Percentiles rank a stretch among this genome's conserved stretches.
phyloP scores from a whole-genome alignment of 2,797 vertebrate species.

The Anabacerthia variegaticeps region DNA sequence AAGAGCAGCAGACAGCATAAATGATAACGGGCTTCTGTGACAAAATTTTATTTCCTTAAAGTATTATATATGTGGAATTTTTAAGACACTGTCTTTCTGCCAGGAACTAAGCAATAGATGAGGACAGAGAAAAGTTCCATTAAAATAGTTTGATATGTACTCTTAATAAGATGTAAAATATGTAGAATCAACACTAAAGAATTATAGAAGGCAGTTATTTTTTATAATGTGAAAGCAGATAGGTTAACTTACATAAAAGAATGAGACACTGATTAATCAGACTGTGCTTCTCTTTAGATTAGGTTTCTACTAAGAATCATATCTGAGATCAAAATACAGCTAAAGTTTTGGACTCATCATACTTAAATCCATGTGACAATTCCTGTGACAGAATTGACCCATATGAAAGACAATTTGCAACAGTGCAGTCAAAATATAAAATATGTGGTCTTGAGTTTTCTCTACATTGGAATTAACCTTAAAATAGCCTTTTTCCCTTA shows the following conservation, averaged over 20 bases:
- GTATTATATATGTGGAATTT: neutral
- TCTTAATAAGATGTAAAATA: neutral
- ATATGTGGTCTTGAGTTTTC: neutral
- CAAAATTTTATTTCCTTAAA: neutral
- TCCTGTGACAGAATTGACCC: neutral
- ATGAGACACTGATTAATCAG: neutral
- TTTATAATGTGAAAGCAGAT: neutral
- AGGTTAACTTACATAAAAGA: neutral
- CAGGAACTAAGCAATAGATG: neutral
- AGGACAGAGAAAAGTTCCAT: neutral
- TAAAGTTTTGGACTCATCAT: neutral
- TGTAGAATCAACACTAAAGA: neutral
- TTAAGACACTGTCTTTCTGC: neutral
- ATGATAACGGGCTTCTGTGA: neutral
- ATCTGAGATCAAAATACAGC: neutral
- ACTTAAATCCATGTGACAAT: neutral
- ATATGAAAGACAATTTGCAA: neutral
- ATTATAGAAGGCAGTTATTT: neutral
- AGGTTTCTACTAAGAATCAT: neutral
- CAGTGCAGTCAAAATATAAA: neutral
- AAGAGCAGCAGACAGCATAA: neutral
- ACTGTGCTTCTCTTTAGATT: neutral
- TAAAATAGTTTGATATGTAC: neutral
- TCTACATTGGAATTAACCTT: neutral
- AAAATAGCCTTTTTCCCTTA: neutral